phyloP scores from a whole-genome alignment of 2,888 invertebrate species.

The Cotesia congregata region DNA sequence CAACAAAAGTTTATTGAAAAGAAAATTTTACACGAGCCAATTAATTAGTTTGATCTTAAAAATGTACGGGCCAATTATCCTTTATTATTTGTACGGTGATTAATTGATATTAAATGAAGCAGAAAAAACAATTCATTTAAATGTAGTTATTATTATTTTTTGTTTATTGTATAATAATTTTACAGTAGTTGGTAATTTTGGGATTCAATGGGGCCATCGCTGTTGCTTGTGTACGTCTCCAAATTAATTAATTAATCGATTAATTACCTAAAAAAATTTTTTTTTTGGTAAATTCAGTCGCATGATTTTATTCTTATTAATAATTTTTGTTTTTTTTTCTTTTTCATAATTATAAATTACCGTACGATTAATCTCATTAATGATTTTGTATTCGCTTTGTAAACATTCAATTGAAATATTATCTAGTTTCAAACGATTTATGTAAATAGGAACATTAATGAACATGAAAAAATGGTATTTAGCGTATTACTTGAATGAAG shows the following conservation, averaged over 20 bases:
- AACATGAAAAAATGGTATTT: conserved; percentile 3
- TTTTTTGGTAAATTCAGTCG: neutral
- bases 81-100: neutral
- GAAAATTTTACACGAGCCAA: too few relatives aligned
- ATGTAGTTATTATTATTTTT: neutral
- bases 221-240: neutral
- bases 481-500: conserved; percentile 8
- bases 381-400: neutral
- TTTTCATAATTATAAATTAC: neutral
- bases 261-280: neutral
- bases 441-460: conserved; percentile 14
- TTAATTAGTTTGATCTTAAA: neutral
- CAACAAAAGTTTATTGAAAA: neutral
- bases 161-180: too few relatives aligned
- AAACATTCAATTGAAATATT: neutral
- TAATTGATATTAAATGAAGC: neutral
- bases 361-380: neutral
- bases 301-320: neutral
- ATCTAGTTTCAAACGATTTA: conserved; percentile 4
- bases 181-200: neutral
- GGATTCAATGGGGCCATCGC: neutral
- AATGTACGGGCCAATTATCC: neutral
- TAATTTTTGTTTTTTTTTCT: neutral
- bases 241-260: neutral
- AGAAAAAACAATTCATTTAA: neutral